Conservation (phyloP, 2,888 invertebrate species). For the Acronicta alni region DNA sequence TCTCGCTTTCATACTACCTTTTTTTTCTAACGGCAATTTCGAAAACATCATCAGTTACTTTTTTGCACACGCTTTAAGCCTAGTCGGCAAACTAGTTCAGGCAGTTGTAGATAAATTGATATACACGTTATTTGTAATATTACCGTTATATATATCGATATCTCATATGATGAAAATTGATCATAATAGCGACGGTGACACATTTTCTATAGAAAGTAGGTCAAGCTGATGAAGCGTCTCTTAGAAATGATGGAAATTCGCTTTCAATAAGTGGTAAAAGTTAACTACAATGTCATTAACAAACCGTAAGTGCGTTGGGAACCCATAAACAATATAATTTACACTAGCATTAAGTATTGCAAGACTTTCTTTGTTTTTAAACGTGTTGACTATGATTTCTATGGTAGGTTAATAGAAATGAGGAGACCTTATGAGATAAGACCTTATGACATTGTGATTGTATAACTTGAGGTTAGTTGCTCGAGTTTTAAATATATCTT, state of each 20-base stretch:
- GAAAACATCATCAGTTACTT: constrained; percentile 38
- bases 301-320: constrained; percentile 64
- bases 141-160: constrained; percentile 21
- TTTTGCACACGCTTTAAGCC: constrained; percentile 20
- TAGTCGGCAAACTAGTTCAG: constrained; percentile 14
- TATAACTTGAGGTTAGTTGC: too few species aligned
- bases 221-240: constrained; percentile 68
- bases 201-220: constrained; percentile 80
- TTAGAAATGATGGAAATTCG: constrained; percentile 68
- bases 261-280: constrained; percentile 66
- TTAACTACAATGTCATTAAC: constrained; percentile 61
- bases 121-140: constrained; percentile 18
- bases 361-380: constrained; percentile 50
- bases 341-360: constrained; percentile 25
- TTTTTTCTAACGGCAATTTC: too few species aligned
- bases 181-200: constrained; percentile 63
- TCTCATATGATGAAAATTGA: constrained; percentile 56
- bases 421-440: too few species aligned
- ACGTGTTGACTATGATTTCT: constrained; percentile 25
- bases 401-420: constrained; percentile 7
- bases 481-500: too few species aligned
- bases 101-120: not conserved
- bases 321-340: constrained; percentile 52
- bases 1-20: too few species aligned
- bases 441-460: too few species aligned